A percentile compares a stretch with the other conserved stretches of the same genome.
These are phyloP conservation scores for Anthonomus grandis DNA, from an alignment of 1,140 invertebrate species.

Conservation along the genomic window DNA sequence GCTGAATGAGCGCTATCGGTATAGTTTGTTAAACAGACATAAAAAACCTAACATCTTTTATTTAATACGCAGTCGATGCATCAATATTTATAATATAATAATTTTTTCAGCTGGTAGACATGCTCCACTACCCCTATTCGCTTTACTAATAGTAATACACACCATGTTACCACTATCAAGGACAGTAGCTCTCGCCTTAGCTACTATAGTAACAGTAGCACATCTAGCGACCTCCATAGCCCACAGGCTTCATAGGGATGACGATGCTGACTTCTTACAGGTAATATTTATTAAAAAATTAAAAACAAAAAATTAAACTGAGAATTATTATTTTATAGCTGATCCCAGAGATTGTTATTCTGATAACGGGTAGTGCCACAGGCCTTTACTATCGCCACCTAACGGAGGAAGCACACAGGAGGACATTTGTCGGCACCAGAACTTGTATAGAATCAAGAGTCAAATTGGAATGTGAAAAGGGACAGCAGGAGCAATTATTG, in stretches of 20 bases:
- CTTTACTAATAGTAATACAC: constrained; percentile 64
- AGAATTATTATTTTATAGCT: constrained; percentile 55
- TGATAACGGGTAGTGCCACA: constrained; percentile 71
- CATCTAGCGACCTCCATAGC: constrained; percentile 56
- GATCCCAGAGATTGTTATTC: constrained; percentile 69
- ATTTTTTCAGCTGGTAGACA: constrained; percentile 50
- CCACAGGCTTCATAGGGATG: constrained; percentile 46
- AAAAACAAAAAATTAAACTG: background rate
- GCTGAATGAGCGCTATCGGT: no score
- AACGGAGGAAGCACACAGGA: constrained; percentile 77
- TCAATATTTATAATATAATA: no score
- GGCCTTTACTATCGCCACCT: constrained; percentile 85
- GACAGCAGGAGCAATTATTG: constrained; percentile 87
- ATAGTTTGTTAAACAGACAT: no score
- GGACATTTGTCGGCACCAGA: constrained; percentile 82
- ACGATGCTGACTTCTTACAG: constrained; percentile 53
- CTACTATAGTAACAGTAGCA: constrained; percentile 56
- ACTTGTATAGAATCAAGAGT: constrained; percentile 89
- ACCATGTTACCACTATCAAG: constrained; percentile 69
- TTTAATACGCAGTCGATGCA: no score
- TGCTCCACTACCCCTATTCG: constrained; percentile 62
- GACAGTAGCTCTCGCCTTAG: constrained; percentile 58
- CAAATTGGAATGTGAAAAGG: constrained; percentile 87
- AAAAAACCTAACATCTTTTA: no score
- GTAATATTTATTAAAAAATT: constrained; percentile 44